phyloP scores from a whole-genome alignment of 2,113 vertebrate species.

The Anser brachyrhynchus region DNA sequence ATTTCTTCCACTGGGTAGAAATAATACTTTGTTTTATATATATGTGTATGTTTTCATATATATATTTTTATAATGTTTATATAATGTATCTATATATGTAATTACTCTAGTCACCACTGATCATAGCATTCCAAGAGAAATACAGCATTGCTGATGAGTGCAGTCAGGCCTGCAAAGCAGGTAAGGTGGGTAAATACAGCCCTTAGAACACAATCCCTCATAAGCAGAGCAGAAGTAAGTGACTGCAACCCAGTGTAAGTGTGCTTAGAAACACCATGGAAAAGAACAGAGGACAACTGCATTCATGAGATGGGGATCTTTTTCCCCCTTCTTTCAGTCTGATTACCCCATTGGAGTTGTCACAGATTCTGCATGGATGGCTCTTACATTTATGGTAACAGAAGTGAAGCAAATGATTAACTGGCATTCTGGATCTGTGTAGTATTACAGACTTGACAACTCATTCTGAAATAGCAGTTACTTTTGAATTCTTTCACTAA shows the following conservation, averaged over 20 bases:
- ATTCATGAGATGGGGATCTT: neutral
- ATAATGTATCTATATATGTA: neutral
- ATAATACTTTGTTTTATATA: neutral
- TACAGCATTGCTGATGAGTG: neutral
- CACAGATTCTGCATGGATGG: neutral
- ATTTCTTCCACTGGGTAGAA: neutral
- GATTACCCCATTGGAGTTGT: neutral
- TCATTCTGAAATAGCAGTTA: neutral
- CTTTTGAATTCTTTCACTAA: neutral
- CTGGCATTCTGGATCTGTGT: neutral
- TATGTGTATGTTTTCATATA: neutral
- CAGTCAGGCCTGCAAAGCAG: neutral
- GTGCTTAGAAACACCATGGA: neutral
- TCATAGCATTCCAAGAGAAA: neutral
- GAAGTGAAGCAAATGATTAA: neutral
- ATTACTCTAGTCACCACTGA: neutral
- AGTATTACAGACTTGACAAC: neutral
- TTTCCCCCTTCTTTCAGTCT: neutral
- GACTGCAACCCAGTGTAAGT: neutral
- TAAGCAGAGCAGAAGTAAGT: neutral
- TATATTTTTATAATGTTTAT: neutral
- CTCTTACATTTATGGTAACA: neutral
- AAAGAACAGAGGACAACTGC: neutral
- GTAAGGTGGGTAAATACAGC: neutral
- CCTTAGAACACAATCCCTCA: accelerated